Conservation (phyloP, 2,888 invertebrate species). For the Pharmacophagus antenor region DNA sequence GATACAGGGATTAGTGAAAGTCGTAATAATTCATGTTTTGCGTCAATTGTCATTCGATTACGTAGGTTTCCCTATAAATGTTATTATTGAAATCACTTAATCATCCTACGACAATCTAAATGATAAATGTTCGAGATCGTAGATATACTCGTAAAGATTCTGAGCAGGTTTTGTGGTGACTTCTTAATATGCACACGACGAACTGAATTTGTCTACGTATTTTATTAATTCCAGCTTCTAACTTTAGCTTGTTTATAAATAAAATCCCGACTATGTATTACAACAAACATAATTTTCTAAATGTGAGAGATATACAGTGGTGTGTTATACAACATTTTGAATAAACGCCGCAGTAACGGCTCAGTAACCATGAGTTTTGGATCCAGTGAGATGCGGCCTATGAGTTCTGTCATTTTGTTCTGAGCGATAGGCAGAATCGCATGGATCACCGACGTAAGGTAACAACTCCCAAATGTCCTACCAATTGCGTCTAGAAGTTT, state of each 20-base stretch:
- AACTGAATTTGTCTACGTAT: background rate
- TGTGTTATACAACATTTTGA: too few relatives aligned
- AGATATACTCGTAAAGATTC: background rate
- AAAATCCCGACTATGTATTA: background rate
- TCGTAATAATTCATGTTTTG: slow-evolving; percentile 14
- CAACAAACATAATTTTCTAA: too few relatives aligned
- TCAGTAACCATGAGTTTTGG: too few relatives aligned
- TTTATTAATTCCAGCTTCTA: background rate
- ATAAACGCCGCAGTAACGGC: too few relatives aligned
- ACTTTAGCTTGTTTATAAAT: too few relatives aligned
- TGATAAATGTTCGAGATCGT: slow-evolving; percentile 7
- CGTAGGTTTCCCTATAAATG: background rate
- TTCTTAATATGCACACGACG: background rate
- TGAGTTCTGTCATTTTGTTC: too few relatives aligned
- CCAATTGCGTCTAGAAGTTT: too few relatives aligned
- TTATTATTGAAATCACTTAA: background rate
- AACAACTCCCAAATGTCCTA: too few relatives aligned
- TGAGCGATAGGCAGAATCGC: too few relatives aligned
- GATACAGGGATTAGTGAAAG: slow-evolving; percentile 16
- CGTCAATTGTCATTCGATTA: slow-evolving; percentile 22
- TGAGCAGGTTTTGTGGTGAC: background rate
- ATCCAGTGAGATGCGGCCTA: too few relatives aligned
- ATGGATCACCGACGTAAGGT: too few relatives aligned
- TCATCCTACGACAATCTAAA: slow-evolving; percentile 8
- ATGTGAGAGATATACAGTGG: too few relatives aligned